Evolutionary conservation across 2,888 invertebrate genomes (phyloP).

Genomic region (Gnatocerus cornutus): DNA sequence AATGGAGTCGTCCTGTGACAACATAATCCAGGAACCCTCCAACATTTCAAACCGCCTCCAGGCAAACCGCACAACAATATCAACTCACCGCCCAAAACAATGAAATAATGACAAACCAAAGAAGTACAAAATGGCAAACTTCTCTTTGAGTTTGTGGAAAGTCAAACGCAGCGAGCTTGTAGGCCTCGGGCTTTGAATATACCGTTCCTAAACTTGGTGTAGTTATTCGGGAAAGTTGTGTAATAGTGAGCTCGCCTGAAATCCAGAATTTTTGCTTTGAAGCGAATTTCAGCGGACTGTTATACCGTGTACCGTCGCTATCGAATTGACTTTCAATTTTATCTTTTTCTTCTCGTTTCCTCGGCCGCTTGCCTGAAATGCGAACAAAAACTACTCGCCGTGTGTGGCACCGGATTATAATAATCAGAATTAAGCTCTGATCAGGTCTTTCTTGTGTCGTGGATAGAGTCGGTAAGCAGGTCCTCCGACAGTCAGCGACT

Average conservation of each 20-base stretch:
- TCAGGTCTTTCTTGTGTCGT: slow-evolving; percentile 44
- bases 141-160: slow-evolving; percentile 62
- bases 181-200: slow-evolving; percentile 54
- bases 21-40: slow-evolving; percentile 19
- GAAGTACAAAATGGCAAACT: slow-evolving; percentile 63
- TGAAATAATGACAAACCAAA: slow-evolving; percentile 67
- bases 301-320: no score
- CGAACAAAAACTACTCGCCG: slow-evolving; percentile 63
- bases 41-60: slow-evolving; percentile 54
- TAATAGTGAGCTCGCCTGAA: slow-evolving; percentile 34
- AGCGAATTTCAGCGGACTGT: slow-evolving; percentile 15
- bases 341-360: slow-evolving; percentile 8
- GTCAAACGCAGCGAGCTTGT: slow-evolving; percentile 60
- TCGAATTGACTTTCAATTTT: no score
- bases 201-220: slow-evolving; percentile 49
- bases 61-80: slow-evolving; percentile 59
- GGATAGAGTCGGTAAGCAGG: slow-evolving; percentile 41
- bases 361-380: slow-evolving; percentile 60
- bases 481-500: slow-evolving; percentile 38
- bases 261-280: slow-evolving; percentile 16
- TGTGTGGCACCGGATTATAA: slow-evolving; percentile 69
- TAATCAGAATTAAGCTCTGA: slow-evolving; percentile 66
- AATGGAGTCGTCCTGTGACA: slow-evolving; percentile 57
- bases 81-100: slow-evolving; percentile 62
- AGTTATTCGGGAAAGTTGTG: slow-evolving; percentile 33